phyloP scores from a whole-genome alignment of 2,797 vertebrate species.

The Bryconaethiops microstoma region DNA sequence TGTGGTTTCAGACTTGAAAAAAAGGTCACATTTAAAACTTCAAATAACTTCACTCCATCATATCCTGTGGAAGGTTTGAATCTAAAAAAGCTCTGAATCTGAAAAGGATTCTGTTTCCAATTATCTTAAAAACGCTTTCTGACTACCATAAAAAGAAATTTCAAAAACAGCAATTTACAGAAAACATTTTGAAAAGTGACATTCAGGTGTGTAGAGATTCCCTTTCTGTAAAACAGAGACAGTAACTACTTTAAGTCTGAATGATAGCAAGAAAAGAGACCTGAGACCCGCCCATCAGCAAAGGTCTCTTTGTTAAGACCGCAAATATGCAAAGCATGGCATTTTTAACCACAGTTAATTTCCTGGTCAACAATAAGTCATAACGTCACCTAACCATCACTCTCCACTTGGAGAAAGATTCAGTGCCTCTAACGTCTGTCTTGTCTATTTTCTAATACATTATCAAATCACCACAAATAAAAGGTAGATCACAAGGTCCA shows the following conservation, averaged over 20 bases:
- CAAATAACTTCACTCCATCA: conserved; percentile 75
- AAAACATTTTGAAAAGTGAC: conserved; percentile 48
- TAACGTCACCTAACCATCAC: conserved; percentile 9
- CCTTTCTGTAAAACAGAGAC: conserved; percentile 69
- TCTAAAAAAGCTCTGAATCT: conserved; percentile 52
- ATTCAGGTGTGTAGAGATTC: conserved; percentile 71
- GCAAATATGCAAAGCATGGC: conserved; percentile 31
- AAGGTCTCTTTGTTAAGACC: conserved; percentile 21
- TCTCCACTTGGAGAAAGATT: conserved; percentile 47
- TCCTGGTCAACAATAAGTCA: conserved; percentile 27
- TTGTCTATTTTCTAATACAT: conserved; percentile 37
- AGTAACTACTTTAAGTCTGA: conserved; percentile 61
- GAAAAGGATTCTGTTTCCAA: conserved; percentile 35
- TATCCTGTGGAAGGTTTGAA: conserved; percentile 69
- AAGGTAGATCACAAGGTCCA: conserved; percentile 36
- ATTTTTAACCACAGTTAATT: conserved; percentile 37
- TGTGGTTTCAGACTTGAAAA: conserved; percentile 68
- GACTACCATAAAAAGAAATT: conserved; percentile 18
- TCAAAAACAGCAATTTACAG: conserved; percentile 47
- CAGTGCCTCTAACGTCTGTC: conserved; percentile 28
- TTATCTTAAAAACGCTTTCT: conserved; percentile 35
- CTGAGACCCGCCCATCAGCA: conserved; percentile 5
- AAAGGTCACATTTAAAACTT: conserved; percentile 68
- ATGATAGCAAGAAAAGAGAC: conserved; percentile 11
- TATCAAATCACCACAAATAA: conserved; percentile 28